phyloP scores from a whole-genome alignment of 2,888 invertebrate genomes.

The Drosophila mulleri region DNA sequence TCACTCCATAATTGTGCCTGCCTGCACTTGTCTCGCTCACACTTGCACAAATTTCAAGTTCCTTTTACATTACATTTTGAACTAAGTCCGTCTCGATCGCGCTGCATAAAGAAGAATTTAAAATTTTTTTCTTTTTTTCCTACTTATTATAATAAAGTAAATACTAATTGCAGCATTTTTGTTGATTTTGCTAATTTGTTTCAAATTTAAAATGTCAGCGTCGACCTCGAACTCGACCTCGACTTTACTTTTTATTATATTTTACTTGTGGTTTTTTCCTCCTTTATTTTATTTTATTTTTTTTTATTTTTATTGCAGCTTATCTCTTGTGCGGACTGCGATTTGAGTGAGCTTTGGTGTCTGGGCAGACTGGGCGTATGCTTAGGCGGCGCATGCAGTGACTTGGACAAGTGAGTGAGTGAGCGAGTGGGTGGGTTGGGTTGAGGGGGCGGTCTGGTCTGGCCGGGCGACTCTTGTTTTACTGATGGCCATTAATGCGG shows the following conservation, averaged over 20 bases:
- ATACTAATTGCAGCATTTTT: constrained; percentile 11
- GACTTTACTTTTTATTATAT: not conserved
- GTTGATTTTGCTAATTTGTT: constrained; percentile 5
- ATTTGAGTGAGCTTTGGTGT: constrained; percentile 29
- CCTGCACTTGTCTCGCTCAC: not conserved
- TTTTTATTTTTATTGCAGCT: not conserved
- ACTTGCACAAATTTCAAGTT: not conserved
- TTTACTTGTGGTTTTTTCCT: not conserved
- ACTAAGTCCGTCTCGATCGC: not conserved
- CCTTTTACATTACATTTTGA: not conserved
- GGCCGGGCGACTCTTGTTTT: constrained; percentile 41
- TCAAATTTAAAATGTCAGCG: constrained; percentile 11
- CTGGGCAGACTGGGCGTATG: constrained; percentile 22
- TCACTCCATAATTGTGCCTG: not conserved
- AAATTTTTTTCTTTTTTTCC: not conserved
- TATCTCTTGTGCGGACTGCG: constrained; percentile 31
- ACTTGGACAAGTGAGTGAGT: not conserved
- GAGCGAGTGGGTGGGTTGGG: not conserved
- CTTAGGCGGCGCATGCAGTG: constrained; percentile 31
- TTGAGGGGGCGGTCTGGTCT: not conserved
- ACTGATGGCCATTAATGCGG: constrained; percentile 73
- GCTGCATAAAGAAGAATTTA: not conserved
- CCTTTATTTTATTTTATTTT: not conserved
- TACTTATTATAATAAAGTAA: not conserved
- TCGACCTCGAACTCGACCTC: constrained; percentile 12